phyloP scores from a whole-genome alignment of 2,797 vertebrate species.

The Serranus cabrilla region DNA sequence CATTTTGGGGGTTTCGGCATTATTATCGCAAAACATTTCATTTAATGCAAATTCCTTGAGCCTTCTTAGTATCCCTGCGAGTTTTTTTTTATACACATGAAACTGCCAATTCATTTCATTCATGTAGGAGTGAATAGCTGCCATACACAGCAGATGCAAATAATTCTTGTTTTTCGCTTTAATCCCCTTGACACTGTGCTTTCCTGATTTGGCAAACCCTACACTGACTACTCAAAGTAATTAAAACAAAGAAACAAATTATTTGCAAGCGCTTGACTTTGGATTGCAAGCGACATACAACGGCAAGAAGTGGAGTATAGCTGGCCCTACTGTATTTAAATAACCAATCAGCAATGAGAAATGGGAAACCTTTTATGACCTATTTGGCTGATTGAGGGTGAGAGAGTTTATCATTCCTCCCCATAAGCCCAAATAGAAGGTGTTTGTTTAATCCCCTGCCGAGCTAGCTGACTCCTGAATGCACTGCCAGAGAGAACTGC shows the following conservation, averaged over 20 bases:
- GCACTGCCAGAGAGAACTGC: constrained; percentile 61
- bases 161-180: constrained; percentile 21
- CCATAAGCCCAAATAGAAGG: constrained; percentile 66
- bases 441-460: constrained; percentile 77
- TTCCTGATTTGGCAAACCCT: constrained; percentile 28
- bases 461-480: constrained; percentile 68
- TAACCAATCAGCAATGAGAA: constrained; percentile 48
- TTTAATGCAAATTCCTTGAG: background rate
- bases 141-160: constrained; percentile 23
- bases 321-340: constrained; percentile 36
- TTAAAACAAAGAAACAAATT: constrained; percentile 43
- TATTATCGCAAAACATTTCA: background rate
- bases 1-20: background rate
- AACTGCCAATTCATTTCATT: constrained; percentile 15
- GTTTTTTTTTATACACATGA: constrained; percentile 2
- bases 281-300: constrained; percentile 8
- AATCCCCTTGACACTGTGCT: constrained; percentile 16
- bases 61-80: constrained; percentile 1
- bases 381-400: constrained; percentile 64
- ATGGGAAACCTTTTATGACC: constrained; percentile 52
- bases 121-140: constrained; percentile 4
- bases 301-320: constrained; percentile 3
- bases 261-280: constrained; percentile 50
- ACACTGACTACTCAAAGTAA: constrained; percentile 36
- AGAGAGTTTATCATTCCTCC: constrained; percentile 66